Percentiles rank a stretch among this genome's conserved stretches.
These are phyloP conservation scores for Podarcis raffonei DNA, from an alignment of 2,113 vertebrate genomes.

Conservation along the genomic window DNA sequence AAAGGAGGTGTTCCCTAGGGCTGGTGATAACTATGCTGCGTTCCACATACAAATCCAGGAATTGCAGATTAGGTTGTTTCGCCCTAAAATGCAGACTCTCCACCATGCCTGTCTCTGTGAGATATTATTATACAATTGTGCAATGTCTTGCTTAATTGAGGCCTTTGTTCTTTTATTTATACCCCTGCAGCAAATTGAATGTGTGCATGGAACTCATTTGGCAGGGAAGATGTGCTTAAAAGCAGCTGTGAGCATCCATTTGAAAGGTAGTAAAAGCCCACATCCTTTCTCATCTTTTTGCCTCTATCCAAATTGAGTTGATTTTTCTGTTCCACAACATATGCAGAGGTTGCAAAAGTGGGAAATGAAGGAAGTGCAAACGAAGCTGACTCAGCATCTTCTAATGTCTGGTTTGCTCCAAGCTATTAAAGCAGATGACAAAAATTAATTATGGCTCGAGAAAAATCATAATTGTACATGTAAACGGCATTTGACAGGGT, in stretches of 20 bases:
- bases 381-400: background rate
- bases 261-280: background rate
- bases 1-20: too few relatives aligned
- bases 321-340: background rate
- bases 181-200: background rate
- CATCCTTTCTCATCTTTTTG: background rate
- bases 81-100: too few relatives aligned
- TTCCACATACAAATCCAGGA: too few relatives aligned
- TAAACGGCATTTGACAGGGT: slow-evolving; percentile 10
- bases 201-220: background rate
- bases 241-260: background rate
- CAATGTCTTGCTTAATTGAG: background rate
- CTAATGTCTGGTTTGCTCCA: background rate
- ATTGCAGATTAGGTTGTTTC: too few relatives aligned
- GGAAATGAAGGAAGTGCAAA: background rate
- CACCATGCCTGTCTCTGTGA: too few relatives aligned
- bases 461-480: background rate
- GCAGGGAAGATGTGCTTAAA: background rate
- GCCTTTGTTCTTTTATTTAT: background rate
- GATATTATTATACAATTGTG: background rate
- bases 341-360: background rate
- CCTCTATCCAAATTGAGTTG: background rate
- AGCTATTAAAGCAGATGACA: slow-evolving; percentile 6
- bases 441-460: background rate
- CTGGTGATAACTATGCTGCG: too few relatives aligned